Base-by-base conservation (phyloP, 2,888 invertebrate genomes). In the Notodonta dromedarius region DNA sequence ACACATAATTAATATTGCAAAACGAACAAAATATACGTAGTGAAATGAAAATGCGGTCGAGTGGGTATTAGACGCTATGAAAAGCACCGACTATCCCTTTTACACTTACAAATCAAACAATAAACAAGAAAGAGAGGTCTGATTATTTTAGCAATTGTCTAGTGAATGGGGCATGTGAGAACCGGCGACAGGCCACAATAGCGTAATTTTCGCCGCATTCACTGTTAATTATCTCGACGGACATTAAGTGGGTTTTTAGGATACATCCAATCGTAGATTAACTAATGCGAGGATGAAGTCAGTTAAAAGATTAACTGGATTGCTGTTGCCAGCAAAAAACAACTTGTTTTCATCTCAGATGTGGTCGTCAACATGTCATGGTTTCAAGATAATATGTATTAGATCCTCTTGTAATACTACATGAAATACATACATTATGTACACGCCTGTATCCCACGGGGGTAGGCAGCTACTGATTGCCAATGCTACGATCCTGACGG, bases 91-190 rank as follows among this genome's bases (percentile, higher is more conserved):
- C 74, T 65, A 65, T 82, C 79, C 76, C 84, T 84, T 78, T 84
- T 77, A 63, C 76, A 73, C 73, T 61, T 64, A n/a, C 16, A 66
- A 60, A 61, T 56, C 64, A 59, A 56, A 62, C 62, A 55, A 60
- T 58, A 57, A 62, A 75, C 54, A 63, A 77, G 81, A 86, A 69
- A 69, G 83, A 82, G 81, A 84, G 62, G 76, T 71, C 72, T 65
- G 70, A 77, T 71, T 65, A 67, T 70, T 59, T 63, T 69, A 63
- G 69, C 65, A 73, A 73, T 24, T 56, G 24, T 24, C 24, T 24
- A 72, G 74, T 76, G 74, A 83, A 80, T 78, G 77, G 75, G 69
- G 64, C 66, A 65, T 76, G 79, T 86, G 86, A 69, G 87, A 87
- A 84, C 77, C 61, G 61, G 60, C 62, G 65, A 70, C 72, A 62